Base-by-base conservation (phyloP, 2,113 vertebrate species). In the Cisticola juncidis region DNA sequence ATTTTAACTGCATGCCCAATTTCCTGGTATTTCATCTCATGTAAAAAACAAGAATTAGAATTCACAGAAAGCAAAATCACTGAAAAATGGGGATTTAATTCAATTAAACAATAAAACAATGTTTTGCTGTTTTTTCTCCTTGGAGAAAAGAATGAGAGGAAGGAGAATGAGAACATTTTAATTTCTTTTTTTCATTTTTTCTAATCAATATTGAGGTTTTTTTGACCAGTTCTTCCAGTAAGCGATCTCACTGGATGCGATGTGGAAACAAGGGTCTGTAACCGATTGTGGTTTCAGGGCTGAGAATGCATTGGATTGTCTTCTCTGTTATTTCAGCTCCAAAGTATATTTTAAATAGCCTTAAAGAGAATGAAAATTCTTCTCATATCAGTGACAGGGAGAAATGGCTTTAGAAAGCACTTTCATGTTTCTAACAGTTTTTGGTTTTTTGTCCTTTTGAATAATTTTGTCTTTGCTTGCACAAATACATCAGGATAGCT, bases 301-400 rank as follows among this genome's bases (percentile, higher is more conserved):
- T 96, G 81, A 91, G 94, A 97, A 97, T 93, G 86, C 83, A 94
- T 77, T 97, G 94, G 97, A 97, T 94, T 91, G 81, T 96, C 96
- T 91, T 90, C 94, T 86, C 96, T 97, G 95, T 97, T 97, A 96
- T 96, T 98, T 98, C 96, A 97, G 97, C 96, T 95, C 95, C 91
- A 92, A 97, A 98, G 92, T 96, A 94, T 97, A 98, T 97, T 97
- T 97, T 97, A 97, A 98, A 97, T 89, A 97, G 97, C 95, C 96
- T 96, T 97, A 97, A 97, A 97, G 96, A 97, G 95, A 97, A 97
- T 96, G 95, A 97, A 97, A 98, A 98, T 98, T 97, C 94, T 97
- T 98, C 93, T 97, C 97, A 97, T 97, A 95, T 95, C 96, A 96
- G 51, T 5, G 2, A 94, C 38, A 88, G 81, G 60, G 58, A 97